These are phyloP conservation scores for Criorhina ranunculi DNA, from an alignment of 2,888 invertebrate species.

Conservation along the genomic window DNA sequence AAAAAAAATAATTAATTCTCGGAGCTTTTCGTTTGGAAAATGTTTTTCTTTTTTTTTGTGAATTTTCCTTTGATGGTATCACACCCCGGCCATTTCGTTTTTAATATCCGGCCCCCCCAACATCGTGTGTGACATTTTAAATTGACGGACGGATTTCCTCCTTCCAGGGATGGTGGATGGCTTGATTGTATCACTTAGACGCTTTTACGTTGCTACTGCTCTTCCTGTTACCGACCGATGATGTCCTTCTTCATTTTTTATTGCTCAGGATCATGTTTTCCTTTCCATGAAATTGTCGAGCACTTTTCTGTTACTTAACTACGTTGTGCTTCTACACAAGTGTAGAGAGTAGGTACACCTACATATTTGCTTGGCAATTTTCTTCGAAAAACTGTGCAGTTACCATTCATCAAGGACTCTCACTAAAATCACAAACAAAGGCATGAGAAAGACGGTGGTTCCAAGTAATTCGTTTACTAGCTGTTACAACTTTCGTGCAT, in stretches of 20 bases:
- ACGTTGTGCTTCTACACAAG: background rate
- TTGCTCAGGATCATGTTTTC: background rate
- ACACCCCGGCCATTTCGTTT: slow-evolving; percentile 51
- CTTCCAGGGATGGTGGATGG: slow-evolving; percentile 25
- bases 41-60: background rate
- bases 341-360: too few species aligned
- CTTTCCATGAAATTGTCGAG: background rate
- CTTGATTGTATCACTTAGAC: slow-evolving; percentile 17
- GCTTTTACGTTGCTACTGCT: background rate
- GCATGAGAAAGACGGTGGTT: slow-evolving; percentile 13
- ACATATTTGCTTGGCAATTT: slow-evolving; percentile 38
- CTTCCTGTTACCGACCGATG: background rate
- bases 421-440: slow-evolving; percentile 34
- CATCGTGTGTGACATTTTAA: slow-evolving; percentile 40
- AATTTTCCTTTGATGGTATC: slow-evolving; percentile 18
- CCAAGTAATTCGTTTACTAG: slow-evolving; percentile 52
- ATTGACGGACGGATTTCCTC: slow-evolving; percentile 62
- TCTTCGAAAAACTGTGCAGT: slow-evolving; percentile 6
- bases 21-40: slow-evolving; percentile 12
- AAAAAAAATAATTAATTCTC: slow-evolving; percentile 18
- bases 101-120: slow-evolving; percentile 55
- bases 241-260: slow-evolving; percentile 8
- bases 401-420: slow-evolving; percentile 26
- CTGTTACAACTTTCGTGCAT: slow-evolving; percentile 48
- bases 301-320: slow-evolving; percentile 1